Evolutionary conservation across 1,140 invertebrate genomes (phyloP).

Genomic region (Psix sp.): DNA sequence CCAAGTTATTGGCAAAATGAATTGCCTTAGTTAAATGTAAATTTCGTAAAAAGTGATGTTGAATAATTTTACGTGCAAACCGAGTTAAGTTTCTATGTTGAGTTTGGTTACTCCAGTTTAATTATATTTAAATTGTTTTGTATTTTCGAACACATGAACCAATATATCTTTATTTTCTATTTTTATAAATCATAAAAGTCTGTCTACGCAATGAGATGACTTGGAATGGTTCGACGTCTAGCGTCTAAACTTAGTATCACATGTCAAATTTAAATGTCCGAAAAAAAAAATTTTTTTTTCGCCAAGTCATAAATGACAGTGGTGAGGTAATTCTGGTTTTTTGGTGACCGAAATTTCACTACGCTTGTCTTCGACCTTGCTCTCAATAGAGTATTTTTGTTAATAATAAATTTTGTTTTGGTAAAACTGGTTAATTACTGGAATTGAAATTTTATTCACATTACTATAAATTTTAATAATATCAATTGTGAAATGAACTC

Average conservation of each 20-base stretch:
- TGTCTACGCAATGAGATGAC: constrained; percentile 53
- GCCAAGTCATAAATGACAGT: constrained; percentile 2
- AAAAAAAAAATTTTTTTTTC: constrained; percentile 52
- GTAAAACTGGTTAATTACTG: too few species aligned
- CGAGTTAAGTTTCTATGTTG: too few species aligned
- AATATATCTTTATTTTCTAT: constrained; percentile 28
- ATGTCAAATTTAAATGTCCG: constrained; percentile 61
- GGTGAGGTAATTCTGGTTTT: not conserved
- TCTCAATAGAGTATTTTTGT: not conserved
- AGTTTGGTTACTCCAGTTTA: too few species aligned
- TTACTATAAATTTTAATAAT: not conserved
- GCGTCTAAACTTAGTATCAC: constrained; percentile 67
- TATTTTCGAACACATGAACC: not conserved
- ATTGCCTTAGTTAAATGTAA: constrained; percentile 7
- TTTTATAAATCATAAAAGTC: constrained; percentile 34
- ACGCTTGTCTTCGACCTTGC: not conserved
- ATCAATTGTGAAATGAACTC: constrained; percentile 2
- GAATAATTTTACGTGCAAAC: too few species aligned
- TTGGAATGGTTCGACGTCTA: constrained; percentile 66
- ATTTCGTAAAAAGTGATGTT: too few species aligned
- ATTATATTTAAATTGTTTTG: constrained; percentile 1
- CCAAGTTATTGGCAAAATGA: constrained; percentile 14
- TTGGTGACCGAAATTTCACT: not conserved
- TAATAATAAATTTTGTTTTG: too few species aligned
- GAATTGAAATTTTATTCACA: too few species aligned